Evolutionary conservation across 2,888 invertebrate genomes (phyloP).

Genomic region (Ophion ellenae): DNA sequence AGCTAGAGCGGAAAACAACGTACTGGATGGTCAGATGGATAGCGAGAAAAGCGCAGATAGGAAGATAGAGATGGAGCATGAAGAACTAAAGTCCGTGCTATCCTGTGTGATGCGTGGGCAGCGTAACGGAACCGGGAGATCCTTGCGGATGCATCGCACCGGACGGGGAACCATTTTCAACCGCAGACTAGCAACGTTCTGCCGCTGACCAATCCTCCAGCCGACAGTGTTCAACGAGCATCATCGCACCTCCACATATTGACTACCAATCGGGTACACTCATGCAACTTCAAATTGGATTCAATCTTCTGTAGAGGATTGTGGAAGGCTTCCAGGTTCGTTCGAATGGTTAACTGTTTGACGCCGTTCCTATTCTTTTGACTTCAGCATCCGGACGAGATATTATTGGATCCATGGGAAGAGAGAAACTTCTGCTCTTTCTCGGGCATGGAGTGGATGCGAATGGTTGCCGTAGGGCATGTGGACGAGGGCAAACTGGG

Average conservation of each 20-base stretch:
- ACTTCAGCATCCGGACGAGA: constrained; percentile 2
- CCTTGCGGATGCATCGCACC: constrained; percentile 52
- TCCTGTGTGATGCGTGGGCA: constrained; percentile 21
- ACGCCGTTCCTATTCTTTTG: not conserved
- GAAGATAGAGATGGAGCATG: not conserved
- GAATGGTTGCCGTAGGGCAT: constrained; percentile 24
- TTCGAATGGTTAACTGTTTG: too few relatives aligned
- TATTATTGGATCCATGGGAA: constrained; percentile 44
- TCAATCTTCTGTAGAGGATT: too few relatives aligned
- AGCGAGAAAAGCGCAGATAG: constrained; percentile 11
- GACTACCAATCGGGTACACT: too few relatives aligned
- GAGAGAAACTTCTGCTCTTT: constrained; percentile 39
- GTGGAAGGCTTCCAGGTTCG: too few relatives aligned
- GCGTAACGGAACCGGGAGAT: constrained; percentile 45
- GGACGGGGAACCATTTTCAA: constrained; percentile 45
- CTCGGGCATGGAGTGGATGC: constrained; percentile 5
- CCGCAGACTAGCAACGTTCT: constrained; percentile 48
- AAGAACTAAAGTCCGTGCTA: constrained; percentile 25
- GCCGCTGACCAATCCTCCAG: constrained; percentile 12
- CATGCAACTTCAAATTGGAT: too few relatives aligned
- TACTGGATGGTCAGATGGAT: constrained; percentile 45
- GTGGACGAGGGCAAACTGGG: constrained; percentile 47
- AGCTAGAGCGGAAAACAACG: constrained; percentile 48
- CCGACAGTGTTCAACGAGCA: not conserved
- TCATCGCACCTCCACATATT: too few relatives aligned